A percentile compares a stretch with the other conserved stretches of the same genome.
Conservation (phyloP, 2,888 invertebrate genomes). For the Euphydryas editha region DNA sequence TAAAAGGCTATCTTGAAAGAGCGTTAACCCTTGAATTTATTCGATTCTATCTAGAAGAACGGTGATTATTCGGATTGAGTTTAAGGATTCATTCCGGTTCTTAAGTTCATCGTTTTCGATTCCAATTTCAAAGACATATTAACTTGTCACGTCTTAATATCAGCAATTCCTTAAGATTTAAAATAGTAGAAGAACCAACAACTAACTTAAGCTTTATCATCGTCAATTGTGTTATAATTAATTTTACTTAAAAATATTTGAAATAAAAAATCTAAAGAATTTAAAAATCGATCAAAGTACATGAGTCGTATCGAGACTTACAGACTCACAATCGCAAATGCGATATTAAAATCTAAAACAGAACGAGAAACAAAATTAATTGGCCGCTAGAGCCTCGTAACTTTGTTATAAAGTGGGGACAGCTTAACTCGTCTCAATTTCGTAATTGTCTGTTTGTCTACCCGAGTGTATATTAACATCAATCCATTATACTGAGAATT, state of each 20-base stretch:
- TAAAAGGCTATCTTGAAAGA: conserved; percentile 31
- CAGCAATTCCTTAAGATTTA: not conserved
- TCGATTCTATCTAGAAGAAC: conserved; percentile 20
- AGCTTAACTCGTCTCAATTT: conserved; percentile 47
- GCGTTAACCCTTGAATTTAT: conserved; percentile 32
- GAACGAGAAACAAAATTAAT: conserved; percentile 46
- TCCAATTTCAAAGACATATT: conserved; percentile 6
- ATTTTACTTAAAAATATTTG: not conserved
- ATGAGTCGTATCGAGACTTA: not conserved
- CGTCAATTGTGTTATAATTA: not conserved
- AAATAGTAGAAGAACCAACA: not conserved
- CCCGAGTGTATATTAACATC: conserved; percentile 27
- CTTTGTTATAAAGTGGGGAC: conserved; percentile 45
- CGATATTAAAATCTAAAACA: conserved; percentile 42
- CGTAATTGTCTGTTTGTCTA: conserved; percentile 45
- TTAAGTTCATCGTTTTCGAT: conserved; percentile 10
- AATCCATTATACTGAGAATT: conserved; percentile 17
- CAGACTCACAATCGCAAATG: conserved; percentile 32
- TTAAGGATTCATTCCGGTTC: conserved; percentile 16
- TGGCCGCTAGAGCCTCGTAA: conserved; percentile 39
- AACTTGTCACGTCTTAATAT: not conserved
- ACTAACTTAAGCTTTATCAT: not conserved
- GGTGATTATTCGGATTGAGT: conserved; percentile 23
- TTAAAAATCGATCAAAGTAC: not conserved
- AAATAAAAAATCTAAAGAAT: not conserved